Evolutionary conservation across 2,797 vertebrate species (phyloP).

Genomic region (Sebastolobus alascanus): DNA sequence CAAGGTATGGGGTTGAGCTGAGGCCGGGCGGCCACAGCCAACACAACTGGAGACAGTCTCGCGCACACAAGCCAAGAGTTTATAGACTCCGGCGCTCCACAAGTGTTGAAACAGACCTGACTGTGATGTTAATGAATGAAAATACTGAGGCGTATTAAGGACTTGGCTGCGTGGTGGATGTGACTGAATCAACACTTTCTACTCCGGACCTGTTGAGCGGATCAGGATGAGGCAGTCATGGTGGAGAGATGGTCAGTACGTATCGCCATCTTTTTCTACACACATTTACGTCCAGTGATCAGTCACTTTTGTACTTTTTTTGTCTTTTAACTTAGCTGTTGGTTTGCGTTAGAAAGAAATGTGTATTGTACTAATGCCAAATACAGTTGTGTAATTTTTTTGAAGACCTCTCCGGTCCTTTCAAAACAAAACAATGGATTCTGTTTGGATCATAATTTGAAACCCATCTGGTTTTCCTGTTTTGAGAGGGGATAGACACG

Average conservation of each 20-base stretch:
- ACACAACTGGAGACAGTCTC: conserved; percentile 32
- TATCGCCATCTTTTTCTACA: conserved; percentile 51
- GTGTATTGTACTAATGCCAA: conserved; percentile 62
- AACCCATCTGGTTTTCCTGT: conserved; percentile 31
- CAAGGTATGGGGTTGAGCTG: conserved; percentile 92
- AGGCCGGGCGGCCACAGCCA: conserved; percentile 58
- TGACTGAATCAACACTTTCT: conserved; percentile 1
- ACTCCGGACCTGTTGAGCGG: conserved; percentile 15
- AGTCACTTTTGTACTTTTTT: conserved; percentile 53
- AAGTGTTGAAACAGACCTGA: conserved; percentile 27
- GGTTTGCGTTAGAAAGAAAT: conserved; percentile 42
- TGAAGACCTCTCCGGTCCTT: conserved; percentile 40
- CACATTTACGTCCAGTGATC: conserved; percentile 42
- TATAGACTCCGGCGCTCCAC: conserved; percentile 27
- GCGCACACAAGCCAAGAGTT: conserved; percentile 40
- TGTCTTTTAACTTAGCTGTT: conserved; percentile 52
- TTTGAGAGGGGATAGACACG: conserved; percentile 17
- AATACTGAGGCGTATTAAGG: conserved; percentile 1
- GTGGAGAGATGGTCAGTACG: conserved; percentile 19
- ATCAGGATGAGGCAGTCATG: conserved; percentile 1
- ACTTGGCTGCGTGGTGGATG: background rate
- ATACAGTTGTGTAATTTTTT: conserved; percentile 42
- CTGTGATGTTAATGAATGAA: conserved; percentile 18
- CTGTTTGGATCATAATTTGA: conserved; percentile 54
- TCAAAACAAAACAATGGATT: conserved; percentile 45